A percentile compares a stretch with the other conserved stretches of the same genome.
These are phyloP conservation scores for Chymomyza procnemis DNA, from an alignment of 2,888 invertebrate species.

Conservation along the genomic window DNA sequence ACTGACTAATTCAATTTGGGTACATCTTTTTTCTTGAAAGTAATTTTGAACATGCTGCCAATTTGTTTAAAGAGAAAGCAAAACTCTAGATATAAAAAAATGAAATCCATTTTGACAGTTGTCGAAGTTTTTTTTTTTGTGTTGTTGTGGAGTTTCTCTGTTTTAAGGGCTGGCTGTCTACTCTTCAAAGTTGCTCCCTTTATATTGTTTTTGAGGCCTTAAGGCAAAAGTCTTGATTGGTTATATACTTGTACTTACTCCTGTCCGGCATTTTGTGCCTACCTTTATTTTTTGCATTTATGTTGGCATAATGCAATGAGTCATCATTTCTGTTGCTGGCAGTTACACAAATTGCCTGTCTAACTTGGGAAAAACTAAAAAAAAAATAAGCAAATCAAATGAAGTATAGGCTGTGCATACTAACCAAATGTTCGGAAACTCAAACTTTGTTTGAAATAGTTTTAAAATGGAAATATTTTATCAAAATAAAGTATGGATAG, in stretches of 20 bases:
- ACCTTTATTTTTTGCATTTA: neutral
- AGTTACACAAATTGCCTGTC: slow-evolving; percentile 55
- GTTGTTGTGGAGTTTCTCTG: neutral
- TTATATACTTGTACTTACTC: neutral
- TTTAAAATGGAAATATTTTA: too few relatives aligned
- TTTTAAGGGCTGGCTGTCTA: too few relatives aligned
- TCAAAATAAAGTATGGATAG: too few relatives aligned
- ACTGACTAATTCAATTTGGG: slow-evolving; percentile 44
- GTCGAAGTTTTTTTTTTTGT: slow-evolving; percentile 5
- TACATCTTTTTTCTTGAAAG: slow-evolving; percentile 37
- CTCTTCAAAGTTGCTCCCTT: slow-evolving; percentile 16
- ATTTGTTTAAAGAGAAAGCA: slow-evolving; percentile 2
- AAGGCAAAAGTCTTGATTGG: slow-evolving; percentile 25
- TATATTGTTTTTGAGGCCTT: slow-evolving; percentile 7
- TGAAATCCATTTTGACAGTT: slow-evolving; percentile 23
- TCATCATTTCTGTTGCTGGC: slow-evolving; percentile 45
- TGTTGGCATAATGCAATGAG: slow-evolving; percentile 22
- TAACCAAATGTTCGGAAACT: too few relatives aligned
- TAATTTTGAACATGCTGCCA: slow-evolving; percentile 36
- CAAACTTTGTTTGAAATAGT: too few relatives aligned
- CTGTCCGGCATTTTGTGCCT: neutral
- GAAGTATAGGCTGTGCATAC: too few relatives aligned
- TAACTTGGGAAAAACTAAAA: neutral
- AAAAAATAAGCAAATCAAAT: neutral
- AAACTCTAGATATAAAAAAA: neutral